Evolutionary conservation across 2,113 vertebrate species (phyloP).

Genomic region (Ramphastos sulfuratus): DNA sequence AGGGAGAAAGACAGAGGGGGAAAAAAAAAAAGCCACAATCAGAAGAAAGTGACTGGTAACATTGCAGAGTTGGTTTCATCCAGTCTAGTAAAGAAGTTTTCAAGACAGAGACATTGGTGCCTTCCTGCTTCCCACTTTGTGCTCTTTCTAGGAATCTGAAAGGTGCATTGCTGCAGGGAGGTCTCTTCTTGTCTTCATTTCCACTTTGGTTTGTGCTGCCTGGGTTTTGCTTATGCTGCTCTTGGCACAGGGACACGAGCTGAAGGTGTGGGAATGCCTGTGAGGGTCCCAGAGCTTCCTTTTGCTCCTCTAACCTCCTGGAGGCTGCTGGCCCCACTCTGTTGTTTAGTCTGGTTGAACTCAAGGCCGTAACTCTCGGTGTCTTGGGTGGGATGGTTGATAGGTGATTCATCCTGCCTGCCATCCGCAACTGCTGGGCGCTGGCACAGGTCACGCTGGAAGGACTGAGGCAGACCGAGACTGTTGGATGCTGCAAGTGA

Average conservation of each 20-base stretch:
- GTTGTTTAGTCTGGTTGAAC: conserved; percentile 45
- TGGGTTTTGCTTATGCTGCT: not conserved
- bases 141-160: conserved; percentile 48
- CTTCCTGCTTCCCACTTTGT: not conserved
- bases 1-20: conserved; percentile 20
- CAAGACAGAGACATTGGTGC: not conserved
- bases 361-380: not conserved
- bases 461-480: conserved; percentile 14
- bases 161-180: not conserved
- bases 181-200: not conserved
- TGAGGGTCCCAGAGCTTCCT: not conserved
- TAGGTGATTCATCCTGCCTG: conserved; percentile 9
- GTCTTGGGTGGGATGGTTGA: not conserved
- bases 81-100: conserved; percentile 32
- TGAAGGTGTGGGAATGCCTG: not conserved
- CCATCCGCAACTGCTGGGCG: not conserved
- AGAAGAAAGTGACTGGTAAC: conserved; percentile 41
- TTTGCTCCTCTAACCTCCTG: not conserved
- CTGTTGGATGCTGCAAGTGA: not conserved
- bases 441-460: not conserved
- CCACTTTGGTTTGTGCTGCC: not conserved
- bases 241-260: fast-evolving
- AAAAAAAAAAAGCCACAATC: conserved; percentile 6
- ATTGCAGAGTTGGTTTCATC: not conserved
- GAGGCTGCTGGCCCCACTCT: not conserved